A percentile compares a stretch with the other conserved stretches of the same genome.
Evolutionary conservation across 2,888 invertebrate species (phyloP).

Genomic region (Amiota mariae): DNA sequence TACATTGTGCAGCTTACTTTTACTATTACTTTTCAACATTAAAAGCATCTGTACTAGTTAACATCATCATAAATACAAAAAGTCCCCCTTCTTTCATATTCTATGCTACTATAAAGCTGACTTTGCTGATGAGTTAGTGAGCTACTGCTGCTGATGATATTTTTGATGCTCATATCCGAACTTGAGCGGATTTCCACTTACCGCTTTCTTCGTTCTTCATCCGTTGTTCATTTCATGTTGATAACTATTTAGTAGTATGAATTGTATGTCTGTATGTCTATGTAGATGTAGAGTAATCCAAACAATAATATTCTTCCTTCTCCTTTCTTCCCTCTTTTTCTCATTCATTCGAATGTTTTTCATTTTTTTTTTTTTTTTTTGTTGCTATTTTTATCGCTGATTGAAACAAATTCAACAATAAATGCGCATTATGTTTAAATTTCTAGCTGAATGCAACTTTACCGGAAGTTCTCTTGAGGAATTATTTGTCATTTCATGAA

Average conservation of each 20-base stretch:
- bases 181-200: conserved; percentile 8
- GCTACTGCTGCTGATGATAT: conserved; percentile 6
- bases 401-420: conserved; percentile 10
- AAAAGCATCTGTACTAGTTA: no score
- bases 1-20: background rate
- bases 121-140: background rate
- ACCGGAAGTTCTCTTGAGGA: conserved; percentile 6
- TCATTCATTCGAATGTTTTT: background rate
- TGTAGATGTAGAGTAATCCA: no score
- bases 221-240: background rate
- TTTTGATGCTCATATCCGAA: conserved; percentile 7
- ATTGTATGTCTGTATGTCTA: no score
- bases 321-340: background rate
- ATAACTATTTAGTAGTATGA: background rate
- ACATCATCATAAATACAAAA: background rate
- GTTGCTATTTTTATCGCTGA: conserved; percentile 2
- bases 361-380: background rate
- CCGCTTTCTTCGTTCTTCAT: background rate
- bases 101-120: background rate
- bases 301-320: background rate
- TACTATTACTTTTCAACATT: no score
- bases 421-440: background rate
- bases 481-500: conserved; percentile 5
- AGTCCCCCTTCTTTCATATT: background rate
- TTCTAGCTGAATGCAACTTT: conserved; percentile 10